phyloP scores from a whole-genome alignment of 2,888 invertebrate genomes.

The Cataglyphis albicans region DNA sequence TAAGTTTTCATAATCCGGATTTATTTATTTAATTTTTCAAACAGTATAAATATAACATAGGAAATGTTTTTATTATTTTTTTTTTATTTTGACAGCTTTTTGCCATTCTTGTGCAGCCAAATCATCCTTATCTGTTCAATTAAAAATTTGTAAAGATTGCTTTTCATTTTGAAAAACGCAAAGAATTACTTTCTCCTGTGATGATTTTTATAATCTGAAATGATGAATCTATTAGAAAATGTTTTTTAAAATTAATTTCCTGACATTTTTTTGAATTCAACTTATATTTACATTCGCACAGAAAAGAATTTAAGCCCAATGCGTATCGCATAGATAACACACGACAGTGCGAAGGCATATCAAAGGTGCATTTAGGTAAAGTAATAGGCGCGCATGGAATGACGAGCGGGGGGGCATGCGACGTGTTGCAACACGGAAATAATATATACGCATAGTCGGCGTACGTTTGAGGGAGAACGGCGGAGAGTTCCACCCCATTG shows the following conservation, averaged over 20 bases:
- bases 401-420: slow-evolving; percentile 8
- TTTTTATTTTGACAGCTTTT: no score
- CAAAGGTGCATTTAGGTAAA: slow-evolving; percentile 33
- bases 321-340: slow-evolving; percentile 19
- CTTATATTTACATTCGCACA: not conserved
- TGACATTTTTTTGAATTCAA: slow-evolving; percentile 8
- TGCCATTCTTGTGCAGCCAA: no score
- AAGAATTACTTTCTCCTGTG: not conserved
- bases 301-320: slow-evolving; percentile 30
- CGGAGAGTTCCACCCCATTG: slow-evolving; percentile 72
- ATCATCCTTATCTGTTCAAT: not conserved
- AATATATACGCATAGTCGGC: slow-evolving; percentile 28
- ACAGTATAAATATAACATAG: no score
- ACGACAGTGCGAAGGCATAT: slow-evolving; percentile 14
- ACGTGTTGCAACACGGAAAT: slow-evolving; percentile 29
- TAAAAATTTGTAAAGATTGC: not conserved
- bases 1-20: no score
- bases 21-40: no score
- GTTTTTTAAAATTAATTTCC: not conserved
- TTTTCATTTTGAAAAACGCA: not conserved
- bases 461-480: slow-evolving; percentile 34
- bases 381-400: not conserved
- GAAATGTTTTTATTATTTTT: no score
- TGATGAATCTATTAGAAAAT: not conserved
- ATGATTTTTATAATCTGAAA: not conserved